Conservation (phyloP, 2,888 invertebrate species). For the Melieria picta region DNA sequence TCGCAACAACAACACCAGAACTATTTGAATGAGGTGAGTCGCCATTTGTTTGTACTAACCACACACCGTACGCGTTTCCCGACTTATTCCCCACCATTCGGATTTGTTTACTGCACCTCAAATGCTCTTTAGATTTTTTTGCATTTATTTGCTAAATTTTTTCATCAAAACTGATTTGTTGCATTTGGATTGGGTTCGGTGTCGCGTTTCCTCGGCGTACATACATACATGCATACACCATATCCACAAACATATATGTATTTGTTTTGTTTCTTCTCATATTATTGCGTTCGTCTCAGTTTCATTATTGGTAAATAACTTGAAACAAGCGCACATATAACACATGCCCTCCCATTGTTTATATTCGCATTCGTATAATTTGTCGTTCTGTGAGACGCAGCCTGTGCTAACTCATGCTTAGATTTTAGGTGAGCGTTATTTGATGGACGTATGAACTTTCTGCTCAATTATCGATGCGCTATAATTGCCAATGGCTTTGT, state of each 20-base stretch:
- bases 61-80: not conserved
- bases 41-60: not conserved
- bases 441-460: no score
- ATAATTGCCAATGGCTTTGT: no score
- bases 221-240: not conserved
- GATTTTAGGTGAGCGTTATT: no score
- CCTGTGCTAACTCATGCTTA: no score
- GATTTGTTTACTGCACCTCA: constrained; percentile 11
- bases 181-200: constrained; percentile 3
- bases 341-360: not conserved
- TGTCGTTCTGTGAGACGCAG: not conserved
- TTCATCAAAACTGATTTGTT: constrained; percentile 8
- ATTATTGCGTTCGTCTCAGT: not conserved
- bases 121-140: constrained; percentile 5
- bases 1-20: constrained; percentile 48
- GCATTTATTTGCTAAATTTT: constrained; percentile 3
- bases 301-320: constrained; percentile 1
- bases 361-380: not conserved
- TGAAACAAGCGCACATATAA: not conserved
- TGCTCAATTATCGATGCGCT: no score
- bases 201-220: not conserved
- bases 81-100: not conserved
- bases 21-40: constrained; percentile 60
- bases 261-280: not conserved
- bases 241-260: not conserved